Evolutionary conservation across 1,140 invertebrate genomes (phyloP), one percentile per base, ranked within the genome.

Genomic region (Drosophila pachea): DNA sequence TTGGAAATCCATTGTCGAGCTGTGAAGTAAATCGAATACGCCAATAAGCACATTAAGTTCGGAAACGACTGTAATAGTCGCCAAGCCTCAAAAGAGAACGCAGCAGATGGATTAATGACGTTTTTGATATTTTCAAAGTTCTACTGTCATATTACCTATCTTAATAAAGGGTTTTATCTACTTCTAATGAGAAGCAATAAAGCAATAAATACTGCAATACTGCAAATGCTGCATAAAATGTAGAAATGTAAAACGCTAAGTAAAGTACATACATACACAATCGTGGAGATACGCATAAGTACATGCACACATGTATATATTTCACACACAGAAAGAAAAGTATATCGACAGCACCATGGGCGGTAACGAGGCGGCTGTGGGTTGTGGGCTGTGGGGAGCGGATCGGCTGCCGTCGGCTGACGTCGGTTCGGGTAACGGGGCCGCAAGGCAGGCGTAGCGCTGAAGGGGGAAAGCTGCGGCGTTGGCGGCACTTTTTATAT

Each of bases 401-500:
- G 45, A 5, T 29, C 14, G 8, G 45, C 8, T 47, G 29, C 45
- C 40, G 12, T 12, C 12, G 54, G 29, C 11, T 29, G 5, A 32
- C 4, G 47, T 29, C 31, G 29, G n/a, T 3, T n/a, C 9, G 7
- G 14, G 11, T 4, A 16, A 12, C 7, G 22, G 16, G 7, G 40
- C 4, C 14, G 40, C 5, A 12, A n/a, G 40, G n/a, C 4, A 29
- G 45, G 54, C 8, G 38, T 36, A 31, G 14, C 43, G 31, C 43
- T 35, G 35, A 16, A 35, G 58, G 52, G 56, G 58, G 43, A 63
- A 52, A 47, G 36, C 40, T 7, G 45, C 45, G 16, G 64, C 67
- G 74, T 73, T 68, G 75, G 74, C 82, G 77, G 82, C 75, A 76
- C 75, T 76, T 86, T 86, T 78, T 62, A 78, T 82, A 76, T 86